Base-by-base conservation (phyloP, 2,113 vertebrate species). In the Syngnathus scovelli region DNA sequence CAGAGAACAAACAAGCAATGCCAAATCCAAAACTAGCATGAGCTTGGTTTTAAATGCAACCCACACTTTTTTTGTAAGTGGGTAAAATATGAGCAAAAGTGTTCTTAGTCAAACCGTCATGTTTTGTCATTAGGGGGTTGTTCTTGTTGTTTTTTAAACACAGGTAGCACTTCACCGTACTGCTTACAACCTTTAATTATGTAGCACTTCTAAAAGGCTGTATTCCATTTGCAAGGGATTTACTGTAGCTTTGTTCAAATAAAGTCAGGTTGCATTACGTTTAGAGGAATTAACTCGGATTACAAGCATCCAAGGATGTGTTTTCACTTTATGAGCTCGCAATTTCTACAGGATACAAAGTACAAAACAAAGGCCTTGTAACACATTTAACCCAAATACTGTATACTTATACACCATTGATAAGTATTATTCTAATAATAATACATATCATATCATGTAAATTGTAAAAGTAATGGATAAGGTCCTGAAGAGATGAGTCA, bases 171-270 rank as follows among this genome's bases (percentile, higher is more conserved):
- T 61, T 62, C 11, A 51, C 7, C 7, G 3, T 37, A 7, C 0
- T 13, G 0, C 58, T 33, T 43, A 38, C 13, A n/a, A 51, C 39
- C 51, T 75, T 33, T 68, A 59, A 62, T 38, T 54, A 46, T 56
- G 13, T 44, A 55, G 72, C 66, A 68, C 54, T 64, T 74, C 43
- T 51, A 61, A 79, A 7, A 75, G 67, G 76, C 82, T 82, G 74
- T 75, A 33, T 58, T 54, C 23, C 52, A 67, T 82, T 80, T 87
- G 79, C 41, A 1, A 13, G 67, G 27, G 58, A 79, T 84, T 82
- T 74, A 65, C 60, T 43, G 38, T 79, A 55, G 74, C 69, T 66
- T 64, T 71, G 59, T 78, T 68, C 16, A 71, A 71, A 63, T 62
- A 68, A 66, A 62, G 61, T 54, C 61, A 64, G 69, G 80, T 81